These are phyloP conservation scores for Drosophila novamexicana DNA, from an alignment of 1,140 invertebrate genomes.

Conservation along the genomic window DNA sequence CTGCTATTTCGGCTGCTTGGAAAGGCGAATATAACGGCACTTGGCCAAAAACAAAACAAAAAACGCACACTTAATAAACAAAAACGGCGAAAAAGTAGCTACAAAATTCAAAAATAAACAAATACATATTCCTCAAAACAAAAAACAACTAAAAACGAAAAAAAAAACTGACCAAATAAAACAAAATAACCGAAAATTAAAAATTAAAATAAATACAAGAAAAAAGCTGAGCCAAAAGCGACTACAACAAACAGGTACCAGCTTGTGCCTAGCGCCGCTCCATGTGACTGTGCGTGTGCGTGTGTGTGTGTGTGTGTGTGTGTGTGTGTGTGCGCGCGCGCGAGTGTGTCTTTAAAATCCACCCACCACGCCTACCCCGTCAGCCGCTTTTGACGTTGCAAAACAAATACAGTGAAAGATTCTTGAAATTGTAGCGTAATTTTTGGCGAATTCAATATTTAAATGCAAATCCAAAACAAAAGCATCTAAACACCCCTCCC, in stretches of 20 bases:
- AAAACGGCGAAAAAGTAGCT: slow-evolving; percentile 18
- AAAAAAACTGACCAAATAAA: slow-evolving; percentile 19
- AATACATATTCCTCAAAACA: slow-evolving; percentile 29
- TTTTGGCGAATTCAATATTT: slow-evolving; percentile 44
- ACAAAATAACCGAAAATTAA: slow-evolving; percentile 44
- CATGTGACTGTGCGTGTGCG: slow-evolving; percentile 41
- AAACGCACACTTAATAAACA: slow-evolving; percentile 28
- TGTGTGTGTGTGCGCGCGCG: slow-evolving; percentile 27
- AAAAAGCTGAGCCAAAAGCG: slow-evolving; percentile 46
- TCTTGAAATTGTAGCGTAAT: slow-evolving; percentile 45
- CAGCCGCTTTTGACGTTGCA: slow-evolving; percentile 10
- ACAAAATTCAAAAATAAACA: slow-evolving; percentile 34
- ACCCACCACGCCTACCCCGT: slow-evolving; percentile 44
- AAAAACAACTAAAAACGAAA: slow-evolving; percentile 30
- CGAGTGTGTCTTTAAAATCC: slow-evolving; percentile 11
- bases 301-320: slow-evolving; percentile 3
- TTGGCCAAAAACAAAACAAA: slow-evolving; percentile 4
- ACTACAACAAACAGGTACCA: slow-evolving; percentile 76
- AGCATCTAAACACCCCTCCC: not conserved
- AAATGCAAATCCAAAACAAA: slow-evolving; percentile 40
- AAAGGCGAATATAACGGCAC: slow-evolving; percentile 45
- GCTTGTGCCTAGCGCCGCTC: slow-evolving; percentile 76
- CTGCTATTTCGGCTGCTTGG: slow-evolving; percentile 33
- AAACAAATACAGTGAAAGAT: slow-evolving; percentile 16
- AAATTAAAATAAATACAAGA: slow-evolving; percentile 47